Evolutionary conservation across 2,113 vertebrate species (phyloP), one percentile per base, ranked within the genome.

Genomic region (Lates calcarifer): DNA sequence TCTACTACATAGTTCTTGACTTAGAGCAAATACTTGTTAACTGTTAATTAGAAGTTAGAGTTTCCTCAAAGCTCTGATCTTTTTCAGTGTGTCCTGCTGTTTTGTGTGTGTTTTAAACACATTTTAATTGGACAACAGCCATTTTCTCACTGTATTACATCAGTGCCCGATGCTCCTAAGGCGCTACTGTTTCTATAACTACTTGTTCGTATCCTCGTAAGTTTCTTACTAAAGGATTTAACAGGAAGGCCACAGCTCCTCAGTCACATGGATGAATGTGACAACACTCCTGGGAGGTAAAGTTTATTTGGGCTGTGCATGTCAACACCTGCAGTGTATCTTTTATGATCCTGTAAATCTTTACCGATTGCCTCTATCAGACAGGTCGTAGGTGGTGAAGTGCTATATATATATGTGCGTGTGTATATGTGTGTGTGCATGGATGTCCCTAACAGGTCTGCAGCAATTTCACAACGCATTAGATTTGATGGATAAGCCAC

Each of bases 391-490:
- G 47, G 47, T 55, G 63, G 31, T 47, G 57, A 56, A 35, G 58
- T 68, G 26, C 26, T 43, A 37, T 37, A 17, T 24, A 20, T 37
- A 17, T 24, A 20, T 68, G 20, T 43, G 35, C 26, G 1, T 58
- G n/a, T 26, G 14, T 63, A 0, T 24, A 11, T 63, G 55, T 37
- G 18, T 45, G 14, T 64, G 45, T 11, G 37, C 28, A 22, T 41
- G 31, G 2, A 17, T 68, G 75, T 49, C 24, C 61, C 29, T 31
- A 35, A 72, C 43, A 74, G 70, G 60, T 75, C 57, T 1, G 60
- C 73, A 82, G 81, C 83, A 71, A 39, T 77, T 86, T 84, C 80
- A 73, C 17, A 24, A n/a, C 10, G n/a, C 63, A 66, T 91, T 90
- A 77, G 57, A 70, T 37, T 43, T 84, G 90, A 89, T 80, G 81